Percentiles rank a stretch among this genome's conserved stretches.
These are phyloP conservation scores for Meriones unguiculatus DNA, from an alignment of 2,113 vertebrate species.

Conservation along the genomic window DNA sequence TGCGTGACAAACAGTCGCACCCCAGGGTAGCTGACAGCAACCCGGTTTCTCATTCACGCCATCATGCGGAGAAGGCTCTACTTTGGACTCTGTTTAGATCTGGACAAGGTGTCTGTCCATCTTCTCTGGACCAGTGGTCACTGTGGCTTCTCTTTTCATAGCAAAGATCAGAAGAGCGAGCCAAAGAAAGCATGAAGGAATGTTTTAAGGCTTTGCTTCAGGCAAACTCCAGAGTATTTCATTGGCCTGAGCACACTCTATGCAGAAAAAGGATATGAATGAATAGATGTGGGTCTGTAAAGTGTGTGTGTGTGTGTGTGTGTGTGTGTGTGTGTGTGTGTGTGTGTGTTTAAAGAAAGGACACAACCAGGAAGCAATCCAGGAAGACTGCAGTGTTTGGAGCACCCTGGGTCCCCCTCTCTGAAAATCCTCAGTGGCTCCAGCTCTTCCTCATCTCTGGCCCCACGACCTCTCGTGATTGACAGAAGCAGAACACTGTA, in stretches of 20 bases:
- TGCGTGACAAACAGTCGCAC: no score
- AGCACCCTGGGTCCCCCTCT: not conserved
- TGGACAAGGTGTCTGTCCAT: not conserved
- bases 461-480: rapidly evolving
- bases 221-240: not conserved
- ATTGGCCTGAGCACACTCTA: not conserved
- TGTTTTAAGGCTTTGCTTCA: not conserved
- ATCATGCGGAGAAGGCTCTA: not conserved
- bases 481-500: not conserved
- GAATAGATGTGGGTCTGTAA: not conserved
- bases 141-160: not conserved
- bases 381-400: no score
- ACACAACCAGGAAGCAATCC: not conserved
- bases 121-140: not conserved
- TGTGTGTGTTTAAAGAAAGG: not conserved
- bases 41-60: no score
- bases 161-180: not conserved
- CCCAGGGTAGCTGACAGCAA: no score
- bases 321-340: not conserved
- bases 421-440: not conserved
- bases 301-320: not conserved
- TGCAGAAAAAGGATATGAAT: not conserved
- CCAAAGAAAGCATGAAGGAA: not conserved
- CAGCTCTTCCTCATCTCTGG: not conserved
- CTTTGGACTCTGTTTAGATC: not conserved